Evolutionary conservation across 2,888 invertebrate species (phyloP), one percentile per base, ranked within the genome.

Genomic region (Catocala fraxini): DNA sequence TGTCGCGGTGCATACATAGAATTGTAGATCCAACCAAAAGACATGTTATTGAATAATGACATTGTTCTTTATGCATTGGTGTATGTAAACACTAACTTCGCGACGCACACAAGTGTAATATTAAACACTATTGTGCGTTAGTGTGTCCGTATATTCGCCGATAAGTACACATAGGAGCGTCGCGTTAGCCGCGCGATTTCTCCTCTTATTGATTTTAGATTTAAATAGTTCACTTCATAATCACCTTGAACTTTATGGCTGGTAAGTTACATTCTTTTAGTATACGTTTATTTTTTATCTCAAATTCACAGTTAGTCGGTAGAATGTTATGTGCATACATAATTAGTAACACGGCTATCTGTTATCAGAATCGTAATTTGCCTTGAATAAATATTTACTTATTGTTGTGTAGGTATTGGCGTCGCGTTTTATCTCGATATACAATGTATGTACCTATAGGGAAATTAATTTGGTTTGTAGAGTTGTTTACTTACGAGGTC

Each of bases 221-320:
- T 88, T 81, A 82, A 84, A 85, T 87, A 82, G 81, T 81, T 77
- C 79, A 77, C 74, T 69, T 70, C 71, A 76, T 75, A 80, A 70
- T 76, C 76, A 88, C 91, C 90, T 93, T 92, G 90, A 91, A 89
- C 88, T 89, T 84, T 84, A 93, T 93, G 93, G 89, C 93, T 82
- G 93, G 93, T 93, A 82, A 93, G 93, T 89, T 75, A 66, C 13
- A 63, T 64, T 55, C 13, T 35, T 54, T 63, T 64, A 12, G 41
- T 59, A 39, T 39, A 39, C 35, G 7, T 63, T 66, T 69, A 65
- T 55, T 51, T 66, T 12, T 60, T 71, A 60, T 77, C 70, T 74
- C 59, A 25, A 56, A 72, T 73, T 72, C 59, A 69, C 69, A 63
- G 74, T 67, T 64, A 68, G 15, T 51, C 41, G 51, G 51, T 51